These are phyloP conservation scores for Acanthurus lineatus DNA, from an alignment of 2,797 vertebrate species.

Conservation along the genomic window DNA sequence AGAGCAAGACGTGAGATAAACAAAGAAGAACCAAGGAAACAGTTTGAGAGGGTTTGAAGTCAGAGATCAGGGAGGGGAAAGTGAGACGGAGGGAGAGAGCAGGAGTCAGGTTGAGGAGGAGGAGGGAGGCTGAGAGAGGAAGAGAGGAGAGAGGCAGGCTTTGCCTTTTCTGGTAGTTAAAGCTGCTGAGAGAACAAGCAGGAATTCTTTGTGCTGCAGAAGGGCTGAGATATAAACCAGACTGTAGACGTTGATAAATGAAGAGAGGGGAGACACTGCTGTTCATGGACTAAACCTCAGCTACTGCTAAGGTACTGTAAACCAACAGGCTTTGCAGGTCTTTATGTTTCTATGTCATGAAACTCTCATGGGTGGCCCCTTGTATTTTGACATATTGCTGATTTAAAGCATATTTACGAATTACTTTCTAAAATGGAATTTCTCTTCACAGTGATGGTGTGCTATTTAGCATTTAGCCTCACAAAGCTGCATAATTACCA, in stretches of 20 bases:
- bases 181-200: conserved; percentile 87
- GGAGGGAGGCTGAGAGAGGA: conserved; percentile 56
- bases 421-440: not conserved
- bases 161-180: conserved; percentile 97
- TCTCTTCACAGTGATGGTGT: not conserved
- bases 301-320: conserved; percentile 75
- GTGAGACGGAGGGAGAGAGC: conserved; percentile 28
- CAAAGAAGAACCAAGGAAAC: conserved; percentile 10
- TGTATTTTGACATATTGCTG: not conserved
- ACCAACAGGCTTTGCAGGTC: conserved; percentile 29
- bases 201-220: conserved; percentile 86
- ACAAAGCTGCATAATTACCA: not conserved
- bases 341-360: conserved; percentile 44
- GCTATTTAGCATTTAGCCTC: not conserved
- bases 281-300: conserved; percentile 84
- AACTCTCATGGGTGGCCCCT: conserved; percentile 48
- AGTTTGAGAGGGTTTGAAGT: conserved; percentile 24
- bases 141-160: conserved; percentile 80
- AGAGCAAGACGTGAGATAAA: conserved; percentile 20
- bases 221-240: conserved; percentile 87
- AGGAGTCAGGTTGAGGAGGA: conserved; percentile 44
- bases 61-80: conserved; percentile 54
- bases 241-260: conserved; percentile 77
- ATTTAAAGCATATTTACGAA: not conserved
- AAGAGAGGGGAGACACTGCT: conserved; percentile 81